These are phyloP conservation scores for Australoheros facetus DNA, from an alignment of 2,797 vertebrate genomes.

Conservation along the genomic window DNA sequence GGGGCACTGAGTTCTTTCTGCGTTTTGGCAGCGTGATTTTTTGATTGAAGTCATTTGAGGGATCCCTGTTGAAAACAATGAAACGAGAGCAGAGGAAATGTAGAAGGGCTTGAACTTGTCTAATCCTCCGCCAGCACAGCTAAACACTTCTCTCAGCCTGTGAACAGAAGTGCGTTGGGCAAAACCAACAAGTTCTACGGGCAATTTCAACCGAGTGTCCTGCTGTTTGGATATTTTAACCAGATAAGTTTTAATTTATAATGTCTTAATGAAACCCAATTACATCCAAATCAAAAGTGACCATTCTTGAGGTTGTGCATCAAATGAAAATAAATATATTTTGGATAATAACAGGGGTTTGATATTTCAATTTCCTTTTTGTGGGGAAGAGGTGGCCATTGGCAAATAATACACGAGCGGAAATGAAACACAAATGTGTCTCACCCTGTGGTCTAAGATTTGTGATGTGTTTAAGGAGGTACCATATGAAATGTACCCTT, in stretches of 20 bases:
- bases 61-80: constrained; percentile 41
- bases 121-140: constrained; percentile 8
- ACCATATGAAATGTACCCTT: constrained; percentile 33
- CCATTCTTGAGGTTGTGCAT: constrained; percentile 22
- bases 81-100: constrained; percentile 28
- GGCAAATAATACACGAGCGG: constrained; percentile 50
- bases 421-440: constrained; percentile 79
- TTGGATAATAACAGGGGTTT: constrained; percentile 50
- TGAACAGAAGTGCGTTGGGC: constrained; percentile 15
- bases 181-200: constrained; percentile 18
- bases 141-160: constrained; percentile 12
- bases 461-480: constrained; percentile 58
- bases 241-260: constrained; percentile 44
- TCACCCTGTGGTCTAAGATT: constrained; percentile 51
- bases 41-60: constrained; percentile 40
- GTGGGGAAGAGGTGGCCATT: constrained; percentile 38
- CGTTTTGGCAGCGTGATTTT: constrained; percentile 15
- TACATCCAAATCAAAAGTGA: constrained; percentile 33
- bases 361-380: constrained; percentile 73
- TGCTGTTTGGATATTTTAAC: constrained; percentile 29
- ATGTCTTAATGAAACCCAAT: constrained; percentile 46
- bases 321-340: constrained; percentile 53
- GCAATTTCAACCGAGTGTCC: constrained; percentile 29
- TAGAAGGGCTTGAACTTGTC: constrained; percentile 21
- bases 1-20: constrained; percentile 21